phyloP scores from a whole-genome alignment of 2,888 invertebrate species.

The Drosophila demipolita region DNA sequence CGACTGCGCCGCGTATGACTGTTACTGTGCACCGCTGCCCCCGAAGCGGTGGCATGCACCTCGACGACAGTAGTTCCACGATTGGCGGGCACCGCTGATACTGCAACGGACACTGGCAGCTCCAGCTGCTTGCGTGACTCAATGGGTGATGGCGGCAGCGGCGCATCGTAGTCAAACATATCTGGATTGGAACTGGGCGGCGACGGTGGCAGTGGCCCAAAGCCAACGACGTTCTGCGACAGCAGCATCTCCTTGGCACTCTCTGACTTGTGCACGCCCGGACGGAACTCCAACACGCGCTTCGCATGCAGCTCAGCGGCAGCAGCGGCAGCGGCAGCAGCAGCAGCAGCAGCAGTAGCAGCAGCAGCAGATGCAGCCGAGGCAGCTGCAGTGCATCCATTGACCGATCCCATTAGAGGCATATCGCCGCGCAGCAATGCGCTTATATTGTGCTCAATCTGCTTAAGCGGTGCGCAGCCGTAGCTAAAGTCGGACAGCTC shows the following conservation, averaged over 20 bases:
- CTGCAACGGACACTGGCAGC: slow-evolving; percentile 41
- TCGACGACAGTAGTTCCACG: slow-evolving; percentile 72
- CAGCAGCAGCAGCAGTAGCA: slow-evolving; percentile 61
- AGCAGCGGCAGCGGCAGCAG: slow-evolving; percentile 48
- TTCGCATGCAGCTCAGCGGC: slow-evolving; percentile 81
- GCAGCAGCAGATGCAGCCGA: slow-evolving; percentile 54
- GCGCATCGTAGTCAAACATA: slow-evolving; percentile 85
- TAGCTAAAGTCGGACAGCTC: slow-evolving; percentile 88
- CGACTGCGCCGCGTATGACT: slow-evolving; percentile 73
- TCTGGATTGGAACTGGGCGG: slow-evolving; percentile 83
- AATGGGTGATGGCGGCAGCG: slow-evolving; percentile 93
- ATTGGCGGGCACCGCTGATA: slow-evolving; percentile 31
- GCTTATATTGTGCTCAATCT: slow-evolving; percentile 90
- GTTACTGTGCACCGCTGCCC: slow-evolving; percentile 68
- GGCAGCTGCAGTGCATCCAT: slow-evolving; percentile 30
- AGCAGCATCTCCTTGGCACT: slow-evolving; percentile 90
- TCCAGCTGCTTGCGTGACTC: slow-evolving; percentile 87
- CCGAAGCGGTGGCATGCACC: slow-evolving; percentile 74
- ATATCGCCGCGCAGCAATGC: slow-evolving; percentile 87
- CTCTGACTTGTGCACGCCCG: slow-evolving; percentile 90
- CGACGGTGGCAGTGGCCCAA: slow-evolving; percentile 85
- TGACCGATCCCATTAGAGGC: slow-evolving; percentile 53
- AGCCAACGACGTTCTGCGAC: slow-evolving; percentile 82
- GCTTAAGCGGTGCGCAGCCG: slow-evolving; percentile 89
- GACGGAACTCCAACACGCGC: slow-evolving; percentile 85